Conservation (phyloP, 2,888 invertebrate species). For the Ichneumoninae sp. region DNA sequence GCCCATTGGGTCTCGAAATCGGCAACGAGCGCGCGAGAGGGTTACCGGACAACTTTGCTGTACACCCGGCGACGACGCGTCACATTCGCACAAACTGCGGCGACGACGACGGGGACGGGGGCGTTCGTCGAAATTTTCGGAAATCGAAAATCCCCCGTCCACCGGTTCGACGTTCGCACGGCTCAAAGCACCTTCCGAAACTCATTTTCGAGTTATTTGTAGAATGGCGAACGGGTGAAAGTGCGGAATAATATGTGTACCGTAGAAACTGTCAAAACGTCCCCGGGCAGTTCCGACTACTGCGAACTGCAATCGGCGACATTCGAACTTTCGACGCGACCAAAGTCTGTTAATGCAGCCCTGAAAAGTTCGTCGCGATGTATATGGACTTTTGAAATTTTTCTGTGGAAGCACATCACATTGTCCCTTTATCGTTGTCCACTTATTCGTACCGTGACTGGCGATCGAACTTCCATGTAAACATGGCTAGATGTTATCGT, state of each 20-base stretch:
- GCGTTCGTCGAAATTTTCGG: slow-evolving; percentile 40
- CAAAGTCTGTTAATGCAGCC: background rate
- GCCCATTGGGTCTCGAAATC: slow-evolving; percentile 58
- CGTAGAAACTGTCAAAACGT: slow-evolving; percentile 5
- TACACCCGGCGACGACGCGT: slow-evolving; percentile 32
- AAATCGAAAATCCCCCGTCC: slow-evolving; percentile 42
- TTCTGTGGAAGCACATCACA: too few species aligned
- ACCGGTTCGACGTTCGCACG: background rate
- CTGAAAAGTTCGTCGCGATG: background rate
- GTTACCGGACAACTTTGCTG: slow-evolving; percentile 10
- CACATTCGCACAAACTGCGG: background rate
- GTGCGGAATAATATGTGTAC: slow-evolving; percentile 24
- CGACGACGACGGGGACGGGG: slow-evolving; percentile 4
- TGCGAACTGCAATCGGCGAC: slow-evolving; percentile 21
- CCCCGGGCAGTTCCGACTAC: slow-evolving; percentile 28
- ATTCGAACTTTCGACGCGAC: slow-evolving; percentile 34
- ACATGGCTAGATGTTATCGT: too few species aligned
- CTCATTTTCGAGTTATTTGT: slow-evolving; percentile 57
- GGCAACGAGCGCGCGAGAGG: slow-evolving; percentile 29
- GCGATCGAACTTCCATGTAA: too few species aligned
- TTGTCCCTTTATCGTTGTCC: too few species aligned
- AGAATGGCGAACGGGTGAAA: slow-evolving; percentile 41
- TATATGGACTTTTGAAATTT: too few species aligned
- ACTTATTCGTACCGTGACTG: too few species aligned
- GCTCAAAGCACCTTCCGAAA: slow-evolving; percentile 54